Evolutionary conservation across 2,888 invertebrate species (phyloP).

Genomic region (Schizaphis graminum): DNA sequence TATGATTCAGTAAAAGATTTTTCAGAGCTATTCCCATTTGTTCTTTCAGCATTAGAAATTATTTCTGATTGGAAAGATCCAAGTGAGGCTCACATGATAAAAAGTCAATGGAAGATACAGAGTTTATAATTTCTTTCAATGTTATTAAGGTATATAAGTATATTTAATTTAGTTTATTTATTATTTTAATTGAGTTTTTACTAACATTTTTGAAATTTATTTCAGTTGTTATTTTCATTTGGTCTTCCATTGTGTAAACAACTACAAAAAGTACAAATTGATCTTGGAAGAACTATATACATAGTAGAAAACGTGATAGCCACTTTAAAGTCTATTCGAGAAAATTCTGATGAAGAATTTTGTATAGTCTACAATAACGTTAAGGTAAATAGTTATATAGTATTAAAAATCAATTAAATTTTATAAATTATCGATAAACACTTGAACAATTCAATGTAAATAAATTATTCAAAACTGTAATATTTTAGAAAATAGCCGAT

Average conservation of each 20-base stretch:
- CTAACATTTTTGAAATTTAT: background rate
- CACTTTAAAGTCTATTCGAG: constrained; percentile 33
- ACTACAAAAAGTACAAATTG: constrained; percentile 44
- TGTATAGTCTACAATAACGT: constrained; percentile 29
- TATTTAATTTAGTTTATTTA: too few species aligned
- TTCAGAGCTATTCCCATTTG: constrained; percentile 40
- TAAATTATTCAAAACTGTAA: background rate
- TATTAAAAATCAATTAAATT: background rate
- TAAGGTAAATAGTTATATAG: constrained; percentile 22
- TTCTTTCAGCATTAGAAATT: constrained; percentile 33
- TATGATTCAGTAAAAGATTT: constrained; percentile 32
- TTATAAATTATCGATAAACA: background rate
- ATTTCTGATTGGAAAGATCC: constrained; percentile 45
- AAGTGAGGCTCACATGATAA: background rate
- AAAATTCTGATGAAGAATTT: constrained; percentile 47
- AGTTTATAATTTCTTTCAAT: constrained; percentile 46
- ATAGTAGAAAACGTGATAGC: constrained; percentile 43
- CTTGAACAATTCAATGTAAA: background rate
- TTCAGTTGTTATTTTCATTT: constrained; percentile 54
- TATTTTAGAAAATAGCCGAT: constrained; percentile 15
- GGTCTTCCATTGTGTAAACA: constrained; percentile 44
- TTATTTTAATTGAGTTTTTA: background rate
- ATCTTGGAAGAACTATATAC: constrained; percentile 38
- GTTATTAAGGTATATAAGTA: constrained; percentile 1
- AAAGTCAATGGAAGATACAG: constrained; percentile 34